Conservation (phyloP, 2,888 invertebrate genomes). For the Deilephila porcellus region DNA sequence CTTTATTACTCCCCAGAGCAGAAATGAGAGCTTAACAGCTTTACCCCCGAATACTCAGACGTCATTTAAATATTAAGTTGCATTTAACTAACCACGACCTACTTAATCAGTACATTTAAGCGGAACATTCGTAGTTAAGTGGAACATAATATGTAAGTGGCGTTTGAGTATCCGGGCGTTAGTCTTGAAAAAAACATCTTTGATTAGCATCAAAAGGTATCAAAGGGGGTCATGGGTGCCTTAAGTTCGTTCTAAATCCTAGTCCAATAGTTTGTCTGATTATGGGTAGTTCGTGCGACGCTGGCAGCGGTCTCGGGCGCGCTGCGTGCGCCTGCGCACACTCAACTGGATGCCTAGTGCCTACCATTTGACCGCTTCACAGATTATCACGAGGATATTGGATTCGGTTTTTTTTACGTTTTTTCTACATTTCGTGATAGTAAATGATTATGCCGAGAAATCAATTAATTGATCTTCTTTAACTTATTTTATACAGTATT, state of each 20-base stretch:
- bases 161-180: too few species aligned
- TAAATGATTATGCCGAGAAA: too few species aligned
- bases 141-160: too few species aligned
- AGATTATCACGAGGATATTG: not conserved
- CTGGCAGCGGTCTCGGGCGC: slow-evolving; percentile 50
- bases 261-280: slow-evolving; percentile 57
- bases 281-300: slow-evolving; percentile 58
- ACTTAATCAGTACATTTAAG: too few species aligned
- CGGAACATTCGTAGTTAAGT: too few species aligned
- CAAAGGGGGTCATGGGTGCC: not conserved
- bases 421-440: not conserved
- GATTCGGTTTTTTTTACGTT: not conserved
- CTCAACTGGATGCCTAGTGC: slow-evolving; percentile 20
- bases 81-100: too few species aligned
- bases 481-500: too few species aligned
- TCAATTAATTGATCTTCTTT: too few species aligned
- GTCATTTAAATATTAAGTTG: too few species aligned
- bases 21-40: too few species aligned
- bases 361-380: slow-evolving; percentile 8
- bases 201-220: not conserved
- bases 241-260: not conserved
- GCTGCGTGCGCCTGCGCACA: slow-evolving; percentile 46
- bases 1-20: too few species aligned
- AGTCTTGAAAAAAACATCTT: not conserved
- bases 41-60: too few species aligned